Percentiles rank a stretch among this genome's conserved stretches.
Conservation (phyloP, 1,140 invertebrate species). For the Forficula auricularia region DNA sequence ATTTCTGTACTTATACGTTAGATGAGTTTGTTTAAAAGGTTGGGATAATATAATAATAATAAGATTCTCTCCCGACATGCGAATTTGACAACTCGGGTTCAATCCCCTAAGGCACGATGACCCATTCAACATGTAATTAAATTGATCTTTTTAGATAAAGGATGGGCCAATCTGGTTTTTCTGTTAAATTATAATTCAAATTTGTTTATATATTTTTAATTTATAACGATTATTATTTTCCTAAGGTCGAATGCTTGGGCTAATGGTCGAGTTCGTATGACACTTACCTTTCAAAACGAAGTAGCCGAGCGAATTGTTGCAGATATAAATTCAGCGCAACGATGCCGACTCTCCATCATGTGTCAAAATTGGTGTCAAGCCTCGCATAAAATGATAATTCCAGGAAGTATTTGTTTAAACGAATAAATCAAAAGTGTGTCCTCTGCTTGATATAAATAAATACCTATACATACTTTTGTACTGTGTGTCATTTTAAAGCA, state of each 20-base stretch:
- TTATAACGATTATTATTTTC: conserved; percentile 6
- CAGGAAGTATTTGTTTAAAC: conserved; percentile 40
- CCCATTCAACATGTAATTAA: too few species aligned
- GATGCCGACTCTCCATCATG: conserved; percentile 84
- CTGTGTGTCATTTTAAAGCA: not conserved
- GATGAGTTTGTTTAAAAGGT: too few species aligned
- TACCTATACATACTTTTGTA: not conserved
- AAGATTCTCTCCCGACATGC: too few species aligned
- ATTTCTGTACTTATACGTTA: too few species aligned
- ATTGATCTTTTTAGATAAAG: too few species aligned
- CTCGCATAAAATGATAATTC: conserved; percentile 69
- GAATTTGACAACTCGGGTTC: too few species aligned
- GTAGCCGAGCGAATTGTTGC: conserved; percentile 82
- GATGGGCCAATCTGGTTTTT: too few species aligned
- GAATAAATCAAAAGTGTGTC: too few species aligned
- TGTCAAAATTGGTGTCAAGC: conserved; percentile 82
- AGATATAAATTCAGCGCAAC: conserved; percentile 35
- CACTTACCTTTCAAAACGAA: conserved; percentile 93
- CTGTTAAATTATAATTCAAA: too few species aligned
- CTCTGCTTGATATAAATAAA: too few species aligned
- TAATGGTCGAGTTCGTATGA: conserved; percentile 70
- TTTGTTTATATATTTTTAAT: not conserved
- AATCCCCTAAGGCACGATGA: too few species aligned
- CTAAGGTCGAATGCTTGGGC: conserved; percentile 51
- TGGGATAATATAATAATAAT: too few species aligned